These are phyloP conservation scores for Cyaniris semiargus DNA, from an alignment of 2,888 invertebrate genomes.

Conservation along the genomic window DNA sequence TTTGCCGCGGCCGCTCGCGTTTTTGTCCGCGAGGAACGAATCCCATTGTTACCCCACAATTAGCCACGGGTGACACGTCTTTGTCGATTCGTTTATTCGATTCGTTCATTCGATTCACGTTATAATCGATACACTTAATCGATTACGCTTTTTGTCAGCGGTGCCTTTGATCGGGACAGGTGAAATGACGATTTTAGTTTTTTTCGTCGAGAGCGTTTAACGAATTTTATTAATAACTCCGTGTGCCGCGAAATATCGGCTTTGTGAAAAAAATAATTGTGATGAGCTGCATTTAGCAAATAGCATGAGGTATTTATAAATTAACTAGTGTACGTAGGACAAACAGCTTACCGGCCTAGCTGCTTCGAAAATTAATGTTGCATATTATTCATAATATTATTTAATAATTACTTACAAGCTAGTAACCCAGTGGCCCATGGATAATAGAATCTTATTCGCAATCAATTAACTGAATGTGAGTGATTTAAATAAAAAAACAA, in stretches of 20 bases:
- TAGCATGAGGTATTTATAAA: background rate
- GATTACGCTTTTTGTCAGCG: slow-evolving; percentile 70
- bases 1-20: slow-evolving; percentile 61
- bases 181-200: slow-evolving; percentile 43
- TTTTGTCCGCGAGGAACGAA: slow-evolving; percentile 77
- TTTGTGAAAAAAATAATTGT: slow-evolving; percentile 26
- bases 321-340: background rate
- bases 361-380: background rate
- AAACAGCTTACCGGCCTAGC: too few species aligned
- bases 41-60: slow-evolving; percentile 68
- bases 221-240: slow-evolving; percentile 25
- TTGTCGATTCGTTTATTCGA: slow-evolving; percentile 50
- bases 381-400: too few species aligned
- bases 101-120: slow-evolving; percentile 47
- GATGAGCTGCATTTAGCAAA: background rate
- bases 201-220: slow-evolving; percentile 23
- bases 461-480: too few species aligned
- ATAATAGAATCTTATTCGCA: too few species aligned
- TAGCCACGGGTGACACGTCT: slow-evolving; percentile 70
- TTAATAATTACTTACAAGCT: too few species aligned
- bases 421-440: too few species aligned
- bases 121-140: slow-evolving; percentile 69
- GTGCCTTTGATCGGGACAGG: slow-evolving; percentile 57
- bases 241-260: slow-evolving; percentile 14
- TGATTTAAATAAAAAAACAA: too few species aligned